These are phyloP conservation scores for Anisognathus igniventris DNA, from an alignment of 2,797 vertebrate genomes.

Conservation along the genomic window DNA sequence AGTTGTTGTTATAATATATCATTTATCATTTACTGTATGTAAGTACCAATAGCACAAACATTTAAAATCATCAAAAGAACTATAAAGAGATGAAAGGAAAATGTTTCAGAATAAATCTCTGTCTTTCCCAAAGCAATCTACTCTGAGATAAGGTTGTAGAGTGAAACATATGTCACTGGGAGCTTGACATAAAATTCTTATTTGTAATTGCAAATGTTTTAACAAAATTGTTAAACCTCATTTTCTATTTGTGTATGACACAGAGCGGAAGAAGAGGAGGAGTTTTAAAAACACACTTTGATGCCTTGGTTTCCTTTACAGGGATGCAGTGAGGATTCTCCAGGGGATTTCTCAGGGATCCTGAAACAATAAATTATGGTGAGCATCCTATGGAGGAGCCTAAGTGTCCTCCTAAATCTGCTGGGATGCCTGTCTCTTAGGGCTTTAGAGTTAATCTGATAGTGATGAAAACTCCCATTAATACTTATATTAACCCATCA, in stretches of 20 bases:
- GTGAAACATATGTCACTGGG: not conserved
- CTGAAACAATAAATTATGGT: not conserved
- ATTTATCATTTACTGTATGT: conserved; percentile 68
- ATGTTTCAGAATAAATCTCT: conserved; percentile 58
- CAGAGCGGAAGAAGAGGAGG: not conserved
- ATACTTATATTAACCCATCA: not conserved
- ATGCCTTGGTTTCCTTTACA: not conserved
- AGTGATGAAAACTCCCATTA: not conserved
- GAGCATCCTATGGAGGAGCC: not conserved
- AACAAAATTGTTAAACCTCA: conserved; percentile 7
- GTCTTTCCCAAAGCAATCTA: conserved; percentile 23
- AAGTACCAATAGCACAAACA: conserved; percentile 66
- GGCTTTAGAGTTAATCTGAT: not conserved
- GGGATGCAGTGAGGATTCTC: not conserved
- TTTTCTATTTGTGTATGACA: conserved; percentile 26
- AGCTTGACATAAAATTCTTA: conserved; percentile 25
- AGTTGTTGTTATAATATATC: conserved; percentile 61
- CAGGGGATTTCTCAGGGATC: not conserved
- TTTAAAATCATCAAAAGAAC: conserved; percentile 67
- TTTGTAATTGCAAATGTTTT: conserved; percentile 1
- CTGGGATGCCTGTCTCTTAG: not conserved
- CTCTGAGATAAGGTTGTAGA: conserved; percentile 44
- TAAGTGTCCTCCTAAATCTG: not conserved
- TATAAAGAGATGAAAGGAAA: conserved; percentile 62
- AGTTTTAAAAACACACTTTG: not conserved